Conservation (phyloP, 2,888 invertebrate species). For the Tetanocera ferruginea region DNA sequence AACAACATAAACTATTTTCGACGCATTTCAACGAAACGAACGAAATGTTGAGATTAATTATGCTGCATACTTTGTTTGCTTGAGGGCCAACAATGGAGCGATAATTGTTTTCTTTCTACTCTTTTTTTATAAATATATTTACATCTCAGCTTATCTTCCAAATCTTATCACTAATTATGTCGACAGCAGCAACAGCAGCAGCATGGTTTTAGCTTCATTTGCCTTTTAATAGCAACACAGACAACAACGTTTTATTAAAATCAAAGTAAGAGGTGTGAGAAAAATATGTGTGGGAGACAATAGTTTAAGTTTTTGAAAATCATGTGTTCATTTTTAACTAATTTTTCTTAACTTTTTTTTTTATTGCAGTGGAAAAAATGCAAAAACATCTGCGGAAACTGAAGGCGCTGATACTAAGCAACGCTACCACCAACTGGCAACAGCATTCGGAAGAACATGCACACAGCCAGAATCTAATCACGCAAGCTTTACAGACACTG, state of each 20-base stretch:
- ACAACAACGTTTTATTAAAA: neutral
- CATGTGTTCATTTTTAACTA: neutral
- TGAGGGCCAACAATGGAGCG: neutral
- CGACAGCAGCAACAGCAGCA: neutral
- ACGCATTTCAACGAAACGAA: neutral
- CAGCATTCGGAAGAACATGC: slow-evolving; percentile 61
- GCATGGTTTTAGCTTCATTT: neutral
- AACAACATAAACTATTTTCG: slow-evolving; percentile 24
- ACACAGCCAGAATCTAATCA: slow-evolving; percentile 60
- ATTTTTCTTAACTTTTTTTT: neutral
- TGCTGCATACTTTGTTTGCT: neutral
- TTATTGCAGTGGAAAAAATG: slow-evolving; percentile 62
- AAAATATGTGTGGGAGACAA: neutral
- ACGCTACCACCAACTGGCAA: slow-evolving; percentile 60
- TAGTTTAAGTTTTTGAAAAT: neutral
- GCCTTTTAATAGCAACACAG: neutral
- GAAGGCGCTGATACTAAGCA: slow-evolving; percentile 62
- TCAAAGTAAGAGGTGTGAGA: neutral
- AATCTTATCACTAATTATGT: slow-evolving; percentile 21
- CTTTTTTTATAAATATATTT: neutral
- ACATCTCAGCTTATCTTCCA: slow-evolving; percentile 13
- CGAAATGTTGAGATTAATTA: neutral
- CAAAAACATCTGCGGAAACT: slow-evolving; percentile 66
- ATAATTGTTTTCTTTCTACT: neutral
- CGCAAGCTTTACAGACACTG: slow-evolving; percentile 66